Evolutionary conservation across 2,113 vertebrate species (phyloP), one percentile per base, ranked within the genome.

Genomic region (Malurus elegans): DNA sequence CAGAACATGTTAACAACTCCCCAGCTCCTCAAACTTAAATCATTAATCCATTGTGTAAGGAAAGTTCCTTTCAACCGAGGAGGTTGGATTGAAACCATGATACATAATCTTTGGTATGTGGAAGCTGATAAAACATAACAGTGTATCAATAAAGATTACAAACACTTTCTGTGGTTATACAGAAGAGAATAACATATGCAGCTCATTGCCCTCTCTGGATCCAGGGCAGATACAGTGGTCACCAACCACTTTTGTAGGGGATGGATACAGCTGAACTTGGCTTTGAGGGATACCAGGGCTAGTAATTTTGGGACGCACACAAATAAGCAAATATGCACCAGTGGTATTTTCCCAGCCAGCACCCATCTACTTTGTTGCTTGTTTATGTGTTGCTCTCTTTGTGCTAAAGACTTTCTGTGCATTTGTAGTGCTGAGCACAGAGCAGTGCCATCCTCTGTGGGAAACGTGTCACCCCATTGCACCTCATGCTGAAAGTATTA

Each of bases 91-190:
- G 88, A 88, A 96, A 92, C 82, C 47, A 7, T 47, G 82, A 80
- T 92, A 47, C 19, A 8, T 83, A 83, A 86, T 93, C 86, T 96
- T 76, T 88, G 90, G 62, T 92, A 66, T 94, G 89, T 94, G 82
- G 82, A 70, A 94, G 60, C 72, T 90, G 85, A n/a, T 94, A 94
- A 95, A 34, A 93, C 72, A 4, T 64, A 86, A 48, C 60, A 58
- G 71, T 25, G 7, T 94, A 95, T 95, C 72, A 70, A 25, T 94
- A 88, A 83, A 88, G 92, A 90, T 94, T 95, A 76, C 65, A n/a
- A 8, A 8, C 58, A 26, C 82, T 82, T 88, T 83, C 32, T 61
- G 67, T 66, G 67, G 47, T 5, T 51, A 25, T 54, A 14, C 56
- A 78, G 6, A 53, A 73, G 51, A 29, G 24, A 79, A 1, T 28